Conservation (phyloP, 2,888 invertebrate genomes). For the Trichogramma dendrolimi region DNA sequence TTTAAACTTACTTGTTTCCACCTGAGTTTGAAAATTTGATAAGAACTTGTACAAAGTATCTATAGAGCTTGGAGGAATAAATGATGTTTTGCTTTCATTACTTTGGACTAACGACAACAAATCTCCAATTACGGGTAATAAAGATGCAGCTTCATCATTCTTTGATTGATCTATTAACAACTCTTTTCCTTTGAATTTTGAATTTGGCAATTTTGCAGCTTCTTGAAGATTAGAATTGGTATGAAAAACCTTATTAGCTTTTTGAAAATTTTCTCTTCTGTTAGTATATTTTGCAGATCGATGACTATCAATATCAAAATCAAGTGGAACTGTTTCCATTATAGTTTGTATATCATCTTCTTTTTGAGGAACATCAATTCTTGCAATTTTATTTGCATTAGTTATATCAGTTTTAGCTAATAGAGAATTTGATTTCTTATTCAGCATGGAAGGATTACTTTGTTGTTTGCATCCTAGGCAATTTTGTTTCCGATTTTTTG, state of each 20-base stretch:
- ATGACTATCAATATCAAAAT: slow-evolving; percentile 40
- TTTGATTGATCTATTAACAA: slow-evolving; percentile 30
- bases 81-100: slow-evolving; percentile 33
- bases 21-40: slow-evolving; percentile 31
- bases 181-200: slow-evolving; percentile 29
- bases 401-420: slow-evolving; percentile 14
- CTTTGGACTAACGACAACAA: slow-evolving; percentile 39
- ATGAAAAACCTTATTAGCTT: slow-evolving; percentile 2
- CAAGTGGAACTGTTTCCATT: slow-evolving; percentile 44
- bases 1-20: slow-evolving; percentile 18
- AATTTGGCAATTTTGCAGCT: slow-evolving; percentile 11
- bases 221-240: slow-evolving; percentile 17
- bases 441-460: slow-evolving; percentile 9
- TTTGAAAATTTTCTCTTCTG: slow-evolving; percentile 11
- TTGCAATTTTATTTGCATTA: slow-evolving; percentile 23
- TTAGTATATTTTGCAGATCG: slow-evolving; percentile 28
- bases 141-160: slow-evolving; percentile 35
- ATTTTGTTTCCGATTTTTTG: slow-evolving; percentile 22
- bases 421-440: slow-evolving; percentile 17
- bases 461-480: slow-evolving; percentile 14
- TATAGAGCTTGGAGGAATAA: slow-evolving; percentile 32
- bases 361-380: slow-evolving; percentile 36
- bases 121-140: slow-evolving; percentile 44
- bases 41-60: slow-evolving; percentile 35
- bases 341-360: slow-evolving; percentile 49